Evolutionary conservation across 2,888 invertebrate genomes (phyloP).

Genomic region (Parnassius glacialis): DNA sequence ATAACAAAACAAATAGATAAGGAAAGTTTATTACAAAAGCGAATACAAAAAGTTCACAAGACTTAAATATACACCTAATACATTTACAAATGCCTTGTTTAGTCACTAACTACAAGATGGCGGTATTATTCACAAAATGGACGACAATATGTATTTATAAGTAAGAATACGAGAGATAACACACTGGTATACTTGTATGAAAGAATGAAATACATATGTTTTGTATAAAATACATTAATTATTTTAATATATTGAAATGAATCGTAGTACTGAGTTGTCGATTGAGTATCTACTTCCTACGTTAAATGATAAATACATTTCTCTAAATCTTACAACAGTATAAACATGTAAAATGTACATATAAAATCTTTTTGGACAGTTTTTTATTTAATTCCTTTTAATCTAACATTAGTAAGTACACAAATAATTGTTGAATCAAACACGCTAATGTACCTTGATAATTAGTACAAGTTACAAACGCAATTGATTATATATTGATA

Average conservation of each 20-base stretch:
- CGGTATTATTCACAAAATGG: slow-evolving; percentile 16
- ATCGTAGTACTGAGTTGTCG: too few relatives aligned
- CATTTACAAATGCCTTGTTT: slow-evolving; percentile 13
- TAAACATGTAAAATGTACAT: slow-evolving; percentile 9
- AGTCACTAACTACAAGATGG: slow-evolving; percentile 13
- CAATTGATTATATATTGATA: too few relatives aligned
- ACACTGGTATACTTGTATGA: too few relatives aligned
- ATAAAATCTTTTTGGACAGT: slow-evolving; percentile 5
- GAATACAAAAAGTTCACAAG: slow-evolving; percentile 55
- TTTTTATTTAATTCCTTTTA: background rate
- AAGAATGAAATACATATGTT: too few relatives aligned
- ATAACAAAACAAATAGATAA: slow-evolving; percentile 41
- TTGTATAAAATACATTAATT: too few relatives aligned
- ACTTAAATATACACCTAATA: slow-evolving; percentile 5
- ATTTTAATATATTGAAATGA: too few relatives aligned
- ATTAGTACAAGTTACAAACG: too few relatives aligned
- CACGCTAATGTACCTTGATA: too few relatives aligned
- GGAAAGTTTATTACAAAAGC: slow-evolving; percentile 78
- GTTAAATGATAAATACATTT: background rate
- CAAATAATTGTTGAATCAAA: too few relatives aligned
- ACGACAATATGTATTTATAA: slow-evolving; percentile 5
- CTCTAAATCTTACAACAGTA: slow-evolving; percentile 3
- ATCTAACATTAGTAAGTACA: too few relatives aligned
- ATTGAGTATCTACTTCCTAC: too few relatives aligned
- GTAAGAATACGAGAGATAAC: too few relatives aligned